Conservation (phyloP, 2,888 invertebrate species). For the Amphipoea lucens region DNA sequence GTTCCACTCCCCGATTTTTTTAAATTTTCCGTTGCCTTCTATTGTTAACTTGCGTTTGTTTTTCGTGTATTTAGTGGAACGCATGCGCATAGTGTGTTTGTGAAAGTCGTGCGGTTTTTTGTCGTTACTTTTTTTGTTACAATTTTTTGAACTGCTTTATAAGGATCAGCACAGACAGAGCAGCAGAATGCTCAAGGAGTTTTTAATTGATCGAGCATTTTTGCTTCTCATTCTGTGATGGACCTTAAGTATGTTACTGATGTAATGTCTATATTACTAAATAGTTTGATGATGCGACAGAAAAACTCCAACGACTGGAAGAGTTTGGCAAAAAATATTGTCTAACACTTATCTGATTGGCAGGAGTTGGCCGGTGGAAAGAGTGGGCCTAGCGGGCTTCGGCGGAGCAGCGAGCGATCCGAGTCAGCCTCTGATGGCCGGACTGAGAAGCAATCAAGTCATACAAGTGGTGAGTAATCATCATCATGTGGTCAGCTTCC, state of each 20-base stretch:
- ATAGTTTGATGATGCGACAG: constrained; percentile 14
- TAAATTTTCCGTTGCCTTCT: constrained; percentile 14
- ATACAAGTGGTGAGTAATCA: constrained; percentile 78
- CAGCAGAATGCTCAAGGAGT: not conserved
- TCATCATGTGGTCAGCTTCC: not conserved
- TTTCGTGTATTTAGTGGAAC: constrained; percentile 58
- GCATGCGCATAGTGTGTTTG: constrained; percentile 55
- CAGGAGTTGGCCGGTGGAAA: constrained; percentile 88
- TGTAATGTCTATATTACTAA: not conserved
- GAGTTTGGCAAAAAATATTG: constrained; percentile 39
- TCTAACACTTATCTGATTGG: constrained; percentile 41
- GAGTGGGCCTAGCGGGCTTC: constrained; percentile 81
- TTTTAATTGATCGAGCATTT: not conserved
- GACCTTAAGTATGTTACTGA: not conserved
- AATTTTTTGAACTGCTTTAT: not conserved
- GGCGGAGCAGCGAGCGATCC: constrained; percentile 83
- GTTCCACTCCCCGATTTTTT: constrained; percentile 53
- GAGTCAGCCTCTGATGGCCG: constrained; percentile 74
- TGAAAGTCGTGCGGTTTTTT: constrained; percentile 51
- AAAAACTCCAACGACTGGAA: constrained; percentile 27
- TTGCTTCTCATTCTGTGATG: not conserved
- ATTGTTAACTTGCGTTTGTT: constrained; percentile 17
- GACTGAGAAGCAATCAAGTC: constrained; percentile 74
- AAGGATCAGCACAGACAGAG: not conserved
- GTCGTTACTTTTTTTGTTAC: constrained; percentile 31